A percentile compares a stretch with the other conserved stretches of the same genome.
These are phyloP conservation scores for Anagrus nilaparvatae DNA, from an alignment of 1,140 invertebrate genomes.

Conservation along the genomic window DNA sequence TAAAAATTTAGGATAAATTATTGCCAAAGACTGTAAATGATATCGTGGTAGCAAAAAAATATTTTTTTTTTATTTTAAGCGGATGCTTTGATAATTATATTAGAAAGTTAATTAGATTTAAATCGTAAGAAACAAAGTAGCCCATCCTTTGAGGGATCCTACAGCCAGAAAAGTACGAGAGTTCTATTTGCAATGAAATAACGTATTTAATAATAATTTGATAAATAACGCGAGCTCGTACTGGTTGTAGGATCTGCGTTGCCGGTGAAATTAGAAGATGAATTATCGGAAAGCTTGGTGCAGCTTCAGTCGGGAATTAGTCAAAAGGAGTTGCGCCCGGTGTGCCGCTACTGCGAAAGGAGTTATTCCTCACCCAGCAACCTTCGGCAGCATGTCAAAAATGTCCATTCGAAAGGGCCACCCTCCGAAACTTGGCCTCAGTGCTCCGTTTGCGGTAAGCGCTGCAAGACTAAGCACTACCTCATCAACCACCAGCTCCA, in stretches of 20 bases:
- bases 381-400: constrained; percentile 60
- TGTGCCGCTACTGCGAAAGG: constrained; percentile 57
- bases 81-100: too few relatives aligned
- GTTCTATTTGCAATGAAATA: too few relatives aligned
- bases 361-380: constrained; percentile 60
- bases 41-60: too few relatives aligned
- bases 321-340: constrained; percentile 41
- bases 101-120: too few relatives aligned
- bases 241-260: constrained; percentile 44
- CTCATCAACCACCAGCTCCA: constrained; percentile 65
- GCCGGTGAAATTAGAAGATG: constrained; percentile 36
- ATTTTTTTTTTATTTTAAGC: too few relatives aligned
- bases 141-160: too few relatives aligned
- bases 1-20: too few relatives aligned
- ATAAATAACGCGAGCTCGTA: constrained; percentile 38
- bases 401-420: constrained; percentile 57
- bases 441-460: constrained; percentile 62
- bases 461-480: constrained; percentile 67
- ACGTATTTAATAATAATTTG: too few relatives aligned
- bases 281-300: constrained; percentile 37
- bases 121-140: too few relatives aligned
- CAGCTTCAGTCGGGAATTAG: constrained; percentile 36
- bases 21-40: too few relatives aligned
- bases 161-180: too few relatives aligned
- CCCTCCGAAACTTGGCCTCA: constrained; percentile 59